Percentiles rank a stretch among this genome's conserved stretches.
phyloP scores from a whole-genome alignment of 2,797 vertebrate genomes.

The Sciurus vulgaris region DNA sequence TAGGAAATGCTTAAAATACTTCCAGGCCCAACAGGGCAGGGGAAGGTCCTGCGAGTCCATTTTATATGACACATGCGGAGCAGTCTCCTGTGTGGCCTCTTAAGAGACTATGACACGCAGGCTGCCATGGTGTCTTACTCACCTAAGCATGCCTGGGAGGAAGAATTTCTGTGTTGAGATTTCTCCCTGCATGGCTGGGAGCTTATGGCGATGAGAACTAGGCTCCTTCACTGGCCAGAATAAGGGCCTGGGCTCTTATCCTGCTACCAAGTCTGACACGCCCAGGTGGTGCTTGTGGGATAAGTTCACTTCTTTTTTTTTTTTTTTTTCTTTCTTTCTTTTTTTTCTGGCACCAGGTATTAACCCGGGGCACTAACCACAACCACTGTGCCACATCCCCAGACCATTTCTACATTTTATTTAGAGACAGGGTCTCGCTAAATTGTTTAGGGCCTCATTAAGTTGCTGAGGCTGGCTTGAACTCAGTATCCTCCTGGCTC shows the following conservation, averaged over 20 bases:
- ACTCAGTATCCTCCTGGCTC: no score
- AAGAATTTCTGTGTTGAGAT: not conserved
- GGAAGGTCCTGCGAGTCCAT: no score
- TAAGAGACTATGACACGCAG: not conserved
- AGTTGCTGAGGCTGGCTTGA: no score
- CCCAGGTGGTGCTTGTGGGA: not conserved
- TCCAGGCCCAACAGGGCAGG: no score
- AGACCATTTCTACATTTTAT: no score
- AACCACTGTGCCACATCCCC: no score
- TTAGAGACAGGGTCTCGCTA: no score
- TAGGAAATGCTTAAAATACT: no score
- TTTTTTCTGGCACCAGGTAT: no score
- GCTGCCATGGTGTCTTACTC: not conserved
- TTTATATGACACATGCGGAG: not conserved
- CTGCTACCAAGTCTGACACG: not conserved
- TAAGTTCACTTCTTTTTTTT: not conserved
- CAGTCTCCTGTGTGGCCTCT: not conserved
- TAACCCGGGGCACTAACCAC: no score
- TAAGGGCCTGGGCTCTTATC: not conserved
- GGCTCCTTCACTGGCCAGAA: not conserved
- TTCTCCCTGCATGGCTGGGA: not conserved
- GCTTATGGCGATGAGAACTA: not conserved
- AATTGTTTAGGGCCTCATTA: no score
- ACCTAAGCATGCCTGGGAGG: fast-evolving
- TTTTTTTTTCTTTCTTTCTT: no score